phyloP scores from a whole-genome alignment of 1,140 invertebrate genomes.

The Drosophila sulfurigaster region DNA sequence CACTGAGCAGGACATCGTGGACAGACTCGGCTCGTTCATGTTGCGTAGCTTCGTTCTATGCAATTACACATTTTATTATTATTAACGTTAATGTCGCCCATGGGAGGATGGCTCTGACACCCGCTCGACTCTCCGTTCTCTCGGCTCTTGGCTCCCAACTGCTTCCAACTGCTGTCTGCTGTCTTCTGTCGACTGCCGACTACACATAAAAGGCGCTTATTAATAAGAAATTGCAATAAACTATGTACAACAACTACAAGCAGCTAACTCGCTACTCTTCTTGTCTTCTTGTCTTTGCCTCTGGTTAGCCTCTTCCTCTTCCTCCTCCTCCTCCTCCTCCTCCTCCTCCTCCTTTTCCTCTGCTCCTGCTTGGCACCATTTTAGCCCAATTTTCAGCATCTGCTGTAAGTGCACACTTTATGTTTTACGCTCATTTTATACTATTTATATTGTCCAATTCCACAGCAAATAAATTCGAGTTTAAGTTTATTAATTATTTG shows the following conservation, averaged over 20 bases:
- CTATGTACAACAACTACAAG: constrained; percentile 42
- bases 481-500: too few species aligned
- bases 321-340: neutral
- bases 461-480: too few species aligned
- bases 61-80: constrained; percentile 81
- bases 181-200: constrained; percentile 23
- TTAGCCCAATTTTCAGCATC: neutral
- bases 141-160: neutral
- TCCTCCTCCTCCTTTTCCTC: neutral
- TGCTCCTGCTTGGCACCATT: neutral
- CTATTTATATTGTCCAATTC: neutral
- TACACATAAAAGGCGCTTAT: constrained; percentile 76
- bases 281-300: too few species aligned
- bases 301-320: too few species aligned
- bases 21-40: constrained; percentile 15
- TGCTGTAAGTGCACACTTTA: neutral
- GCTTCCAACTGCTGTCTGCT: neutral
- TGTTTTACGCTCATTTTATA: neutral
- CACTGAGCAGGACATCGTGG: neutral
- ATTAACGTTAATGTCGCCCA: constrained; percentile 78
- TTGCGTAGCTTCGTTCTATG: constrained; percentile 55
- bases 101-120: constrained; percentile 72
- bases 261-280: neutral
- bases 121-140: neutral
- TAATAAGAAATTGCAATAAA: constrained; percentile 78